Evolutionary conservation across 2,113 vertebrate species (phyloP).

Genomic region (Lontra canadensis): DNA sequence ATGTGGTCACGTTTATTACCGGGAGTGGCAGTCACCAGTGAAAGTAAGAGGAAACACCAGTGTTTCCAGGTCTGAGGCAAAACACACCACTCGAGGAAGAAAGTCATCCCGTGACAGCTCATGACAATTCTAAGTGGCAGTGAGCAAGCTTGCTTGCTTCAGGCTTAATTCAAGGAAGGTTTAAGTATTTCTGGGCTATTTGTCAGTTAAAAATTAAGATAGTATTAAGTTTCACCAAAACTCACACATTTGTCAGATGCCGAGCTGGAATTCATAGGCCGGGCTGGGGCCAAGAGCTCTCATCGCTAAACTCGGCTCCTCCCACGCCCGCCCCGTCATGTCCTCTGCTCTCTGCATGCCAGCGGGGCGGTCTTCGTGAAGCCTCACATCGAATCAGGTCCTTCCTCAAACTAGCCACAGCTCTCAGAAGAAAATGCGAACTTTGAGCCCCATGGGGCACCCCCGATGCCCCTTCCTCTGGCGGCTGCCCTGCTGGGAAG

Average conservation of each 20-base stretch:
- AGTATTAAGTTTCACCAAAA: neutral
- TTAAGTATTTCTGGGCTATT: neutral
- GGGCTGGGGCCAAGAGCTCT: neutral
- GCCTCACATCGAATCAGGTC: fast-evolving
- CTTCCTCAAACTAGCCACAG: too few species aligned
- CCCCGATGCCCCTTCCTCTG: neutral
- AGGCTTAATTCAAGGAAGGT: neutral
- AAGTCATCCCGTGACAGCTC: fast-evolving
- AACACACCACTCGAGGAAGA: too few species aligned
- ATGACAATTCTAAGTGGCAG: fast-evolving
- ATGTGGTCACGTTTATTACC: fast-evolving
- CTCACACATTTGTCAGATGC: fast-evolving
- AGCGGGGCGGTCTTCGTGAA: fast-evolving
- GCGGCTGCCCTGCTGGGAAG: neutral
- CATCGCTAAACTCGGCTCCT: fast-evolving
- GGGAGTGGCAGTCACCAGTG: fast-evolving
- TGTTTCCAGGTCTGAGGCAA: fast-evolving
- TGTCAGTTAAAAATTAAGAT: neutral
- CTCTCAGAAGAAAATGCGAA: neutral
- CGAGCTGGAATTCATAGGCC: fast-evolving
- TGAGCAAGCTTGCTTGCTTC: too few species aligned
- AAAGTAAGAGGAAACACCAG: neutral
- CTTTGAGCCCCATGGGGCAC: neutral
- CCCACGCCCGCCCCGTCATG: neutral
- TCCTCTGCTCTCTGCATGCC: neutral